Base-by-base conservation (phyloP, 2,113 vertebrate species). In the Orientallactaga bullata region DNA sequence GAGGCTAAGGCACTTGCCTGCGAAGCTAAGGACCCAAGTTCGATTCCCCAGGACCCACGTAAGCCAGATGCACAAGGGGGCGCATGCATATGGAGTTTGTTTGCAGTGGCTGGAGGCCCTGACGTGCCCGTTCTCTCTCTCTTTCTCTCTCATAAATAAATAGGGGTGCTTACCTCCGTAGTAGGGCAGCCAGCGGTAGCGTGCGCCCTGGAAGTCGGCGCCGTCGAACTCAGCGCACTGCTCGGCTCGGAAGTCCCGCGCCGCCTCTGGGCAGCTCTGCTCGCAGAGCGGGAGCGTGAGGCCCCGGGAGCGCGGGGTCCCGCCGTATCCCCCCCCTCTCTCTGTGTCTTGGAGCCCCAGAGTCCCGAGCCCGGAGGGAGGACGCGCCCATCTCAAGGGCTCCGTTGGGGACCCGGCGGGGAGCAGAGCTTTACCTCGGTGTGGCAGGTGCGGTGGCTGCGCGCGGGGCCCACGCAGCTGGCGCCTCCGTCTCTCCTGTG, bases 131-230 rank as follows among this genome's bases (percentile, higher is more conserved):
- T 47, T 47, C 42, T 47, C 42, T 47, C 42, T 47, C 42, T 47
- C 42, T 47, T 47, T 47, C 42, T 47, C 42, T 5, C 42, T 47
- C 42, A 47, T 47, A 47, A 47, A 47, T 47, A 47, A 47, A 47
- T 47, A 47, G 42, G 3, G 8, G 3, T n/a, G 2, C 74, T 95
- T 96, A 99, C 99, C 99, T 98, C 99, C 99, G 0, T 99, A 99
- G 97, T 99, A 99, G 0, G 99, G 98, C 81, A 99, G 98, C 99
- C 99, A 99, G 93, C 98, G 98, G 97, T 99, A 99, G 82, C 88
- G 98, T 92, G 98, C 99, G 20, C 99, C 99, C 96, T 99, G 99
- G 96, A 99, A 99, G 93, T 99, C 98, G 1, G 74, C 97, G 32
- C 98, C 98, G 8, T 99, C 99, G 0, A 99, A 99, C 93, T 99